These are phyloP conservation scores for Neotoma lepida DNA, from an alignment of 2,113 vertebrate genomes.

Conservation along the genomic window DNA sequence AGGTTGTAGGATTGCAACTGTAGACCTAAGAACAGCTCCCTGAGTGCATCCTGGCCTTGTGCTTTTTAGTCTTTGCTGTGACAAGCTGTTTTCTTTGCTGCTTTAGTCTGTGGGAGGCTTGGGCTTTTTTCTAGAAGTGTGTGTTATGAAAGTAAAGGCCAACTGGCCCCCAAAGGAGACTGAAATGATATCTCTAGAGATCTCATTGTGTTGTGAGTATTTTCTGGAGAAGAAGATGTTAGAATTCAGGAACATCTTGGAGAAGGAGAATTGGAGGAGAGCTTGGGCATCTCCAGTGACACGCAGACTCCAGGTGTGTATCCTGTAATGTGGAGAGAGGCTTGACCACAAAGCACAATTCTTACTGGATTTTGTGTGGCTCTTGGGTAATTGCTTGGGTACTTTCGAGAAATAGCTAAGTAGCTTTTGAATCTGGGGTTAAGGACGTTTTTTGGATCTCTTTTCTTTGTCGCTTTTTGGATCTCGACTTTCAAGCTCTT, in stretches of 20 bases:
- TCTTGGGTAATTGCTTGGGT: slow-evolving; percentile 76
- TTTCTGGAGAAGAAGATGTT: neutral
- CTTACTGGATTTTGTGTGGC: slow-evolving; percentile 76
- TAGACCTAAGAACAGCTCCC: neutral
- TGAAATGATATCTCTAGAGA: slow-evolving; percentile 26
- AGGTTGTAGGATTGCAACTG: neutral
- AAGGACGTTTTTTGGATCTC: slow-evolving; percentile 69
- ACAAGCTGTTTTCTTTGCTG: neutral
- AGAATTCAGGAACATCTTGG: neutral
- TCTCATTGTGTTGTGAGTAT: neutral
- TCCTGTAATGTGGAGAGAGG: slow-evolving; percentile 24
- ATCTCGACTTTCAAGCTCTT: slow-evolving; percentile 83
- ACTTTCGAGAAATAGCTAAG: slow-evolving; percentile 83
- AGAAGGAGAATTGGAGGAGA: neutral
- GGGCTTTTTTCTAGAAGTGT: neutral
- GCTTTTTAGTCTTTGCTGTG: slow-evolving; percentile 6
- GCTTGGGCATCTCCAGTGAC: neutral
- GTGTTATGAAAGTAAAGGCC: slow-evolving; percentile 36
- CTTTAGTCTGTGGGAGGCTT: neutral
- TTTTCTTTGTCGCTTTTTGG: slow-evolving; percentile 82
- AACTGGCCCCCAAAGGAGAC: slow-evolving; percentile 7
- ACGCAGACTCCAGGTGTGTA: slow-evolving; percentile 17
- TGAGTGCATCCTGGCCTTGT: neutral
- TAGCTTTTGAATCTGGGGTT: slow-evolving; percentile 81
- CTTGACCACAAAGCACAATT: slow-evolving; percentile 52